These are phyloP conservation scores for Bugula neritina DNA, from an alignment of 2,888 invertebrate genomes.

Conservation along the genomic window DNA sequence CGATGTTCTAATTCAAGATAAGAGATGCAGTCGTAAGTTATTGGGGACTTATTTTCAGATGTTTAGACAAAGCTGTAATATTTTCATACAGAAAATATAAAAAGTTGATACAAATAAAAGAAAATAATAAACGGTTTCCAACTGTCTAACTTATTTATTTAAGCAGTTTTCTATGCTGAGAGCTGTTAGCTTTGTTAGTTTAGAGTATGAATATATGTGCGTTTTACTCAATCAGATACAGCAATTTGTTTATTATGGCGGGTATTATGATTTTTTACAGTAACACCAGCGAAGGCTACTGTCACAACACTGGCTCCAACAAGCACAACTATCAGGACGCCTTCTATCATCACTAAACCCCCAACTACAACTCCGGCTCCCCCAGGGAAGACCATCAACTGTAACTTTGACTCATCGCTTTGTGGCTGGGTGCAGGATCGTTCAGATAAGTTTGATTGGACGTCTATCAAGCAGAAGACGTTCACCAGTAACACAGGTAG, in stretches of 20 bases:
- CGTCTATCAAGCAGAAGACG: background rate
- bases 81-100: no score
- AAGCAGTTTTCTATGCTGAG: no score
- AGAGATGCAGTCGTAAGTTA: slow-evolving; percentile 16
- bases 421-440: slow-evolving; percentile 42
- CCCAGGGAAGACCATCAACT: slow-evolving; percentile 33
- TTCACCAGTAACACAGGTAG: background rate
- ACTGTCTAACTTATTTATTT: no score
- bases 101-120: no score
- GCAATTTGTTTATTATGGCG: no score
- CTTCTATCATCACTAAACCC: background rate
- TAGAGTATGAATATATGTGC: no score
- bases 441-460: slow-evolving; percentile 24
- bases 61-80: no score
- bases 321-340: slow-evolving; percentile 30
- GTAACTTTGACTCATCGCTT: slow-evolving; percentile 42
- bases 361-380: background rate
- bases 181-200: no score
- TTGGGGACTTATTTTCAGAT: background rate
- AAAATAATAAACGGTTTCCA: no score
- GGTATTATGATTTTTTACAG: background rate
- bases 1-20: slow-evolving; percentile 25
- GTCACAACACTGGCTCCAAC: slow-evolving; percentile 33
- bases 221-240: no score
- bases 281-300: slow-evolving; percentile 30